A percentile compares a stretch with the other conserved stretches of the same genome.
These are phyloP conservation scores for Tyria jacobaeae DNA, from an alignment of 2,888 invertebrate species.

Conservation along the genomic window DNA sequence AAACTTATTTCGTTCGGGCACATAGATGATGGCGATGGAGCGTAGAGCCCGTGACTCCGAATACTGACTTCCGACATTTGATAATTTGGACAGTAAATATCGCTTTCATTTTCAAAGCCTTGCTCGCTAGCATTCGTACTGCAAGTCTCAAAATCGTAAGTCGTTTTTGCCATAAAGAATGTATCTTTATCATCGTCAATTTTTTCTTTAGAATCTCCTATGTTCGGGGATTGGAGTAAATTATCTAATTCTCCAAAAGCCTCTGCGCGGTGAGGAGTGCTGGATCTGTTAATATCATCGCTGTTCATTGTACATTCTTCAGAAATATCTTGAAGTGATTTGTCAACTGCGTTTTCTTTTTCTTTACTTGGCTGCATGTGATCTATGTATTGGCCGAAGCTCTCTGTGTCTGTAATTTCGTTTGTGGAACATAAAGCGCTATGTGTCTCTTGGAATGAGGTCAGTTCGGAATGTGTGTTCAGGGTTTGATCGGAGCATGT, in stretches of 20 bases:
- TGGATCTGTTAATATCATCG: constrained; percentile 72
- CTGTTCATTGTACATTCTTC: constrained; percentile 82
- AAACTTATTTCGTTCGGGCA: constrained; percentile 83
- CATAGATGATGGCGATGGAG: constrained; percentile 86
- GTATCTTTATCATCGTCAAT: constrained; percentile 73
- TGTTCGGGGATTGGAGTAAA: constrained; percentile 65
- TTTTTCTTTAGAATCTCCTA: constrained; percentile 69
- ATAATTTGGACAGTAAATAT: constrained; percentile 87
- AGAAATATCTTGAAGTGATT: constrained; percentile 79
- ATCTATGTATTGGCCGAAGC: constrained; percentile 83
- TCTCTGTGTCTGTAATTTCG: constrained; percentile 83
- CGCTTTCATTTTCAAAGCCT: constrained; percentile 86
- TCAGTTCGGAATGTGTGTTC: constrained; percentile 82
- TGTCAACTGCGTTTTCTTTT: constrained; percentile 70
- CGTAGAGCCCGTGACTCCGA: constrained; percentile 88
- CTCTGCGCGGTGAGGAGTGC: constrained; percentile 67
- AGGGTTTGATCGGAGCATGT: constrained; percentile 83
- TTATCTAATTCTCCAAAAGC: constrained; percentile 68
- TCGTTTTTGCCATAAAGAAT: constrained; percentile 77
- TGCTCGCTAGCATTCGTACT: constrained; percentile 82
- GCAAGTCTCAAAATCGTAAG: constrained; percentile 80
- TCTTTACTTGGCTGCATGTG: constrained; percentile 77
- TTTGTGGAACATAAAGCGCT: constrained; percentile 83
- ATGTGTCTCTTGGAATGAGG: constrained; percentile 80
- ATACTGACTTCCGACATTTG: constrained; percentile 89